These are phyloP conservation scores for Dicranocentrus wangi DNA, from an alignment of 2,888 invertebrate species.

Conservation along the genomic window DNA sequence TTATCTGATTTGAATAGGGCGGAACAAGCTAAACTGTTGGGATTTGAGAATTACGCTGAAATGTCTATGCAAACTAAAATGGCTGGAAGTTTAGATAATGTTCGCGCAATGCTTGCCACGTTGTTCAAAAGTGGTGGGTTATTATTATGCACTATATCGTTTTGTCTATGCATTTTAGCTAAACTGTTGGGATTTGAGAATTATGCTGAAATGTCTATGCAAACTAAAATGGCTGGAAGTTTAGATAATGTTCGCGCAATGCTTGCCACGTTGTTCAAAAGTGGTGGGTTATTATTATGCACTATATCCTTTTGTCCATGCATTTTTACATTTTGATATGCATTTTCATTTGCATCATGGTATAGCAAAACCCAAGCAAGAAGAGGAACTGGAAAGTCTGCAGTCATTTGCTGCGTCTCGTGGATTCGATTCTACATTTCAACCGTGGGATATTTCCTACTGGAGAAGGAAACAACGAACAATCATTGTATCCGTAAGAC, in stretches of 20 bases:
- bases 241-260: slow-evolving; percentile 84
- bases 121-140: slow-evolving; percentile 68
- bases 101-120: slow-evolving; percentile 80
- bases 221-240: slow-evolving; percentile 92
- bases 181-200: slow-evolving; percentile 81
- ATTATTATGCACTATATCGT: too few species aligned
- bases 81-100: slow-evolving; percentile 86
- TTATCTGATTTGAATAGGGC: too few species aligned
- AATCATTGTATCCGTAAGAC: too few species aligned
- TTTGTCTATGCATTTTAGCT: too few species aligned
- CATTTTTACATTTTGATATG: too few species aligned
- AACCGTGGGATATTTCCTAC: slow-evolving; percentile 90
- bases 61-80: slow-evolving; percentile 96
- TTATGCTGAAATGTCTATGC: slow-evolving; percentile 84
- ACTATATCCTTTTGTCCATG: too few species aligned
- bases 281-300: too few species aligned
- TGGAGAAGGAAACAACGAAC: slow-evolving; percentile 83
- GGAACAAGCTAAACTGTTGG: slow-evolving; percentile 84
- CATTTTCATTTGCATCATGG: too few species aligned
- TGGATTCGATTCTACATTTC: slow-evolving; percentile 82
- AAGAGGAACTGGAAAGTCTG: slow-evolving; percentile 82
- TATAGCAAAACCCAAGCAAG: slow-evolving; percentile 84
- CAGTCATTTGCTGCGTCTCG: slow-evolving; percentile 83
- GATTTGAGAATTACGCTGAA: slow-evolving; percentile 86
- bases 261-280: slow-evolving; percentile 75